These are phyloP conservation scores for Semicossyphus pulcher DNA, from an alignment of 2,113 vertebrate genomes.

Conservation along the genomic window DNA sequence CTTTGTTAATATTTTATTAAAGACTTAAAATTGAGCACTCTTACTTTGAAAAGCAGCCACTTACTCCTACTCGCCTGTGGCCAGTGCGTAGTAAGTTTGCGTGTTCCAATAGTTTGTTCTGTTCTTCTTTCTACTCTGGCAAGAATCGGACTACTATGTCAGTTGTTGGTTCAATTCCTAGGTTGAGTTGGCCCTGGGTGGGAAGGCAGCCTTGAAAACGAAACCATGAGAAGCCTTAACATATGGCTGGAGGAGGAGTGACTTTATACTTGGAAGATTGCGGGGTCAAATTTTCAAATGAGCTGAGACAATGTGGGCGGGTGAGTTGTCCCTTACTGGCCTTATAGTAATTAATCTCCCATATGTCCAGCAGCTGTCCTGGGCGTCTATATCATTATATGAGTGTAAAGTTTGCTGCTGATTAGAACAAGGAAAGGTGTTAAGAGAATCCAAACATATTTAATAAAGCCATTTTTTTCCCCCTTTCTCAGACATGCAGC, in stretches of 20 bases:
- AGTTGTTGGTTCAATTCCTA: too few relatives aligned
- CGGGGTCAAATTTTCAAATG: constrained; percentile 20
- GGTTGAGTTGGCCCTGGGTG: too few relatives aligned
- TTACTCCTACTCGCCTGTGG: neutral
- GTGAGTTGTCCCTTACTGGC: constrained; percentile 1
- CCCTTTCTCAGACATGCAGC: too few relatives aligned
- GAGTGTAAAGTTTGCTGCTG: too few relatives aligned
- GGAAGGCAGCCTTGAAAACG: too few relatives aligned
- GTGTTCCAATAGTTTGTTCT: neutral
- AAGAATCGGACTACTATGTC: neutral
- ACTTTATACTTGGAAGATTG: constrained; percentile 3
- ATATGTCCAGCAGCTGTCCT: neutral
- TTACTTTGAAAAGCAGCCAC: neutral
- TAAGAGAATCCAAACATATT: too few relatives aligned
- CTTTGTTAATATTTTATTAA: too few relatives aligned
- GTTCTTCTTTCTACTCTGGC: neutral
- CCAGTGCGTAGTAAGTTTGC: neutral
- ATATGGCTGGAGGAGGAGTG: neutral
- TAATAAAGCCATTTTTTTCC: too few relatives aligned
- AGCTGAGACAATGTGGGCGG: constrained; percentile 9
- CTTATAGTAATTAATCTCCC: constrained; percentile 16
- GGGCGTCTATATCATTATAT: too few relatives aligned
- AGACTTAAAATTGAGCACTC: too few relatives aligned
- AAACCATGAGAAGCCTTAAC: too few relatives aligned
- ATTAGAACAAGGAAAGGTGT: too few relatives aligned